These are phyloP conservation scores for Tholera decimalis DNA, from an alignment of 2,888 invertebrate species.

Conservation along the genomic window DNA sequence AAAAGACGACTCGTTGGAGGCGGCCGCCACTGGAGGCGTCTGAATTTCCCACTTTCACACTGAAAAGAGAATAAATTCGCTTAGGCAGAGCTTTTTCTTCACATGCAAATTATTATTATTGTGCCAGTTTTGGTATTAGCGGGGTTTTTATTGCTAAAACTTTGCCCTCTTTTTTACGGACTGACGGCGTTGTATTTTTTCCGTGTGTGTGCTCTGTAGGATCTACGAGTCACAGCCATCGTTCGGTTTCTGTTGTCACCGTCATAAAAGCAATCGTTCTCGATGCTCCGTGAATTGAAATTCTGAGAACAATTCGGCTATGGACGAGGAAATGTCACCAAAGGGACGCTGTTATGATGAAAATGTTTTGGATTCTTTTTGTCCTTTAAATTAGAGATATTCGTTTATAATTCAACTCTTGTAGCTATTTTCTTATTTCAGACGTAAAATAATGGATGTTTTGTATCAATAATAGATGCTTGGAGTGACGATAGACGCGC, in stretches of 20 bases:
- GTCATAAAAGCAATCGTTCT: conserved; percentile 60
- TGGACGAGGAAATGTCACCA: conserved; percentile 42
- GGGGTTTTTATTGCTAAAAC: conserved; percentile 75
- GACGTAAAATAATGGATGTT: not conserved
- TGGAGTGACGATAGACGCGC: not conserved
- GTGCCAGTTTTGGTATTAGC: conserved; percentile 80
- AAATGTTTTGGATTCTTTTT: conserved; percentile 37
- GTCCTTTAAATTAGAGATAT: conserved; percentile 29
- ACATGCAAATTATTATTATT: conserved; percentile 86
- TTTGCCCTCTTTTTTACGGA: conserved; percentile 67
- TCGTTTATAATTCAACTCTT: conserved; percentile 20
- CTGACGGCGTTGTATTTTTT: conserved; percentile 65
- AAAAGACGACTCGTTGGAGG: conserved; percentile 67
- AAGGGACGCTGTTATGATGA: conserved; percentile 35
- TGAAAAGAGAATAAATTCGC: conserved; percentile 75
- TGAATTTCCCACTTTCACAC: conserved; percentile 70
- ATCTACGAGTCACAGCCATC: conserved; percentile 64
- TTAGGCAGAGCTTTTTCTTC: conserved; percentile 76
- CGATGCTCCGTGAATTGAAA: conserved; percentile 57
- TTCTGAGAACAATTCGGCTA: conserved; percentile 45
- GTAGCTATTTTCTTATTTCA: conserved; percentile 5
- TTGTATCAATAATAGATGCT: not conserved
- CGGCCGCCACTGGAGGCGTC: conserved; percentile 69
- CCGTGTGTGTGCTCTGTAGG: conserved; percentile 49
- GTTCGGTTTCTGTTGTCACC: conserved; percentile 62